phyloP scores from a whole-genome alignment of 2,888 invertebrate species.

The Mythimna loreyi region DNA sequence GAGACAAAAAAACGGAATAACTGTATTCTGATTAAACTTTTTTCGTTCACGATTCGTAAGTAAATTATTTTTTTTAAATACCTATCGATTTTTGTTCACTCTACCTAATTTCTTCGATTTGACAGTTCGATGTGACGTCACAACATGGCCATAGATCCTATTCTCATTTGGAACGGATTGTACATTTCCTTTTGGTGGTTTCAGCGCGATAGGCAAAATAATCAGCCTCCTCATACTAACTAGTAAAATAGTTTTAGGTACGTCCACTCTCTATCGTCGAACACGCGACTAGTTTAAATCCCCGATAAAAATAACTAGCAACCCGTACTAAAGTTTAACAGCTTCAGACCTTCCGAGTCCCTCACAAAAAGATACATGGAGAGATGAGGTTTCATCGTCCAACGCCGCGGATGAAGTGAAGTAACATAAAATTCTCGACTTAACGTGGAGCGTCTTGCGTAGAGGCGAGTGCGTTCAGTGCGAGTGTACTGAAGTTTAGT shows the following conservation, averaged over 20 bases:
- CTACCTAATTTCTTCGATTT: no score
- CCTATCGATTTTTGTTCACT: no score
- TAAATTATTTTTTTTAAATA: no score
- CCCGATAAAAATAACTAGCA: not conserved
- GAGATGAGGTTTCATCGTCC: slow-evolving; percentile 18
- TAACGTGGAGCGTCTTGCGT: not conserved
- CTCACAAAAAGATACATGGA: slow-evolving; percentile 1
- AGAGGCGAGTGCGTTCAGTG: slow-evolving; percentile 41
- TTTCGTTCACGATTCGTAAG: no score
- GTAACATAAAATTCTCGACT: slow-evolving; percentile 17
- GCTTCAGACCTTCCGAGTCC: not conserved
- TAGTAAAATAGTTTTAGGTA: not conserved
- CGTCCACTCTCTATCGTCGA: not conserved
- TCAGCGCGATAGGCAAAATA: no score
- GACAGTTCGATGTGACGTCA: no score
- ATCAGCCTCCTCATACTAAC: not conserved
- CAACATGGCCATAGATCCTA: no score
- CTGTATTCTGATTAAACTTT: no score
- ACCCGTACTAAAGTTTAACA: slow-evolving; percentile 15
- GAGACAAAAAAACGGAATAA: no score
- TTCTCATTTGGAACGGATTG: no score
- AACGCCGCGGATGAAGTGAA: slow-evolving; percentile 38
- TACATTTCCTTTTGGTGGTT: no score
- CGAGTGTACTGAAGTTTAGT: slow-evolving; percentile 36
- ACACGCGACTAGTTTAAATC: not conserved